Base-by-base conservation (phyloP, 2,113 vertebrate genomes). In the Ancistrus triradiatus region DNA sequence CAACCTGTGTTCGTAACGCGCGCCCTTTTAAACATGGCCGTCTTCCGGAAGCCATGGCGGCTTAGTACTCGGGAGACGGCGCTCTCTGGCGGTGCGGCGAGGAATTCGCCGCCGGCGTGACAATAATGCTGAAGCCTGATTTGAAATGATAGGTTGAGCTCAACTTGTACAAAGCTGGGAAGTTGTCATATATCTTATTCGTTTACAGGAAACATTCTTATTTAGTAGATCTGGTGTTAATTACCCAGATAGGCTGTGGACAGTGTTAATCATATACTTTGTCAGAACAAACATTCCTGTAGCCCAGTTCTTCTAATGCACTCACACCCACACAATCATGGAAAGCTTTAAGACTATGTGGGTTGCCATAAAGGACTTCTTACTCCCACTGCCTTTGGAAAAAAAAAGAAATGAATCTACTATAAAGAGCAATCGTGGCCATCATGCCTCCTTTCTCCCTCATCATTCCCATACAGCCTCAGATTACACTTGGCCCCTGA, bases 331-430 rank as follows among this genome's bases (percentile, higher is more conserved):
- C 73, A 25, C 43, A 63, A 33, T 66, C 76, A 83, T 78, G 49
- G 42, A 67, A 83, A 81, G 81, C 84, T 87, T 86, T 84, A 82
- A 83, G 84, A 79, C 81, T 64, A 49, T 72, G 73, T 80, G 83
- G 80, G 77, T 79, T 80, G 79, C 78, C 83, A 84, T 77, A 85
- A 87, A 86, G 77, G 77, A 77, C 75, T 81, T 81, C 78, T 53
- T 82, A 69, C 80, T 83, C 77, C 78, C 75, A 74, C 82, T 76
- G 80, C 77, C 79, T 76, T 68, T 67, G 70, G 69, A 80, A 64
- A 80, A 76, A 75, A 70, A 74, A 69, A 70, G 59, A 81, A 84
- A 87, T 84, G 78, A 83, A 82, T 82, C 82, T 70, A 73, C 69
- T 83, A 81, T 77, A 85, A 84, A 81, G 77, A 82, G 64, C 73